Percentiles rank a stretch among this genome's conserved stretches.
phyloP scores from a whole-genome alignment of 2,797 vertebrate genomes.

The Eremophila alpestris region DNA sequence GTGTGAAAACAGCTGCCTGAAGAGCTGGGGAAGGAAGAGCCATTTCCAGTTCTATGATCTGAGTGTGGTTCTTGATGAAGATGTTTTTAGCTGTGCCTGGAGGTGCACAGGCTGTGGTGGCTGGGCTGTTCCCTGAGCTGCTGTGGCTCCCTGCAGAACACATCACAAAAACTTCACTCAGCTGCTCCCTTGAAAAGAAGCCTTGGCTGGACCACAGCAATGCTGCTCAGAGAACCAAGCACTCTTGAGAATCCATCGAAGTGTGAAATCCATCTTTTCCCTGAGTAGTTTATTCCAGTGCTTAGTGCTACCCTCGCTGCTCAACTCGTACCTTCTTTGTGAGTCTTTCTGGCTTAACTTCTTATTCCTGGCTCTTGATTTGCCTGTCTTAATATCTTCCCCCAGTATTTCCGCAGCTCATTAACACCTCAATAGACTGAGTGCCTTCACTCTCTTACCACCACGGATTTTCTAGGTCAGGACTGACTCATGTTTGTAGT shows the following conservation, averaged over 20 bases:
- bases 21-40: not conserved
- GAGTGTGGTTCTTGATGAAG: not conserved
- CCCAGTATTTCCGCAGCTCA: not conserved
- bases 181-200: not conserved
- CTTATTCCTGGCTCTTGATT: not conserved
- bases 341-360: not conserved
- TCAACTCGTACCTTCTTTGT: not conserved
- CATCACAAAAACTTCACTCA: not conserved
- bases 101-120: not conserved
- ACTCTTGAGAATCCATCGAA: not conserved
- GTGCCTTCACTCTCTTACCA: not conserved
- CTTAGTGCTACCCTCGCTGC: not conserved
- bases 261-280: not conserved
- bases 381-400: not conserved
- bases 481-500: not conserved
- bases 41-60: not conserved
- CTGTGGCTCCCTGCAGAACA: not conserved
- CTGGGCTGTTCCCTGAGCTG: not conserved
- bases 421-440: not conserved
- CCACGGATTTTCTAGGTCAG: not conserved
- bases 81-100: not conserved
- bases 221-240: not conserved
- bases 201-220: not conserved
- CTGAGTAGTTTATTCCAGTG: not conserved
- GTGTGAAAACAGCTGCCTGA: not conserved